Evolutionary conservation across 2,888 invertebrate genomes (phyloP).

Genomic region (Alviniconcha strummeri): DNA sequence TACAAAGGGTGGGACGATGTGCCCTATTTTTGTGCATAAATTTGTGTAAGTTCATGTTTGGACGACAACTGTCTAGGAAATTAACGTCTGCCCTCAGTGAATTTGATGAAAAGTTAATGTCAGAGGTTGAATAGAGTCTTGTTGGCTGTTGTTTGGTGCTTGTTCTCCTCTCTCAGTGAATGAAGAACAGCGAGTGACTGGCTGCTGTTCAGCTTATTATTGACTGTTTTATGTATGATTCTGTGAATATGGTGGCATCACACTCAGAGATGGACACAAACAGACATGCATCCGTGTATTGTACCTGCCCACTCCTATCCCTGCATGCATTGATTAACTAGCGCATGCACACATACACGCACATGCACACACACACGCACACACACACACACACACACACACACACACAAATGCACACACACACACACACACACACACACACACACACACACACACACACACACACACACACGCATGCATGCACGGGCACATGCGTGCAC

Average conservation of each 20-base stretch:
- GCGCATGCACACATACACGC: background rate
- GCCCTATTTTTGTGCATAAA: too few relatives aligned
- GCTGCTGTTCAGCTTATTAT: too few relatives aligned
- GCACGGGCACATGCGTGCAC: background rate
- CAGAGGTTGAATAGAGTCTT: too few relatives aligned
- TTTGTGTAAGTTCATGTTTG: too few relatives aligned
- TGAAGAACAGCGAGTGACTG: too few relatives aligned
- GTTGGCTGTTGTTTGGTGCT: too few relatives aligned
- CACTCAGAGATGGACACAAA: background rate
- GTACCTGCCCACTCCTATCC: background rate
- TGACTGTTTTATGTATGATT: too few relatives aligned
- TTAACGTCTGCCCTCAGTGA: too few relatives aligned
- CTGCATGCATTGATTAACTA: background rate
- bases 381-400: background rate
- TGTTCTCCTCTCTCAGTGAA: too few relatives aligned
- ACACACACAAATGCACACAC: conserved; percentile 2
- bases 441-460: conserved; percentile 1
- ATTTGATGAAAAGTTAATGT: too few relatives aligned
- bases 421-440: background rate
- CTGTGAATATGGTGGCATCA: background rate
- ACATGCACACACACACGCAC: background rate
- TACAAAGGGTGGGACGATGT: too few relatives aligned
- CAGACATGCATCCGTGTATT: background rate
- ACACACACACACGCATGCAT: background rate
- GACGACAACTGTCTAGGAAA: too few relatives aligned